Base-by-base conservation (phyloP, 2,797 vertebrate species). In the Hylomyscus alleni region DNA sequence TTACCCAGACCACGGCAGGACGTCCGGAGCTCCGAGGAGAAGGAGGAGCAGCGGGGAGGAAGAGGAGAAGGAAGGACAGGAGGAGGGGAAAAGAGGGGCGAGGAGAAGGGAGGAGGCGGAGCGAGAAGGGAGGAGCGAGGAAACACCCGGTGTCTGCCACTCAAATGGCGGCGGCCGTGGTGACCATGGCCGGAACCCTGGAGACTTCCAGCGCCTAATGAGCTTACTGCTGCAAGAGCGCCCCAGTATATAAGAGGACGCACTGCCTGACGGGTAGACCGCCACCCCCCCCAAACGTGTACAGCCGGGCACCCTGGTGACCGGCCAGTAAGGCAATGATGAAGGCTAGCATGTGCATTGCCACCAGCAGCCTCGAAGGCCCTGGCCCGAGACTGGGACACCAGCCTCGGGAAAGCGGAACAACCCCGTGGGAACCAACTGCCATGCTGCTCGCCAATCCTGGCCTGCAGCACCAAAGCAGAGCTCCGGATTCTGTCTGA, bases 181-280 rank as follows among this genome's bases (percentile, higher is more conserved):
- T 29, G 0, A 22, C 52, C 37, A 0, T 4, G 1, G 13, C 2
- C 8, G 31, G 3, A 24, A 29, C 81, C 56, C 7, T 58, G 7
- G 14, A 0, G 75, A 50, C 34, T 94, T 72, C 85, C 87, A n/a
- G 75, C 86, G 69, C 52, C 11, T 34, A 95, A 85, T 14, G 77
- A 92, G 65, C 77, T 37, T 37, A 3, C 40, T 22, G 67, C 0
- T 26, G 67, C 0, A 1, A 0, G 11, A 4, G 1, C 4, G 31
- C 0, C 60, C 56, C 31, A n/a, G 2, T 40, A 50, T 97, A 90
- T 93, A 95, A 13, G 15, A 11, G 14, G 1, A 50, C 95, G 95
- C 96, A n/a, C 31, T 96, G 97, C 95, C 90, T 97, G 86, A 87
- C 82, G 97, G 97, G 97, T 97, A 97, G 26, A 73, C 13, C 11